Base-by-base conservation (phyloP, 1,140 invertebrate genomes). In the Piezodorus guildinii region DNA sequence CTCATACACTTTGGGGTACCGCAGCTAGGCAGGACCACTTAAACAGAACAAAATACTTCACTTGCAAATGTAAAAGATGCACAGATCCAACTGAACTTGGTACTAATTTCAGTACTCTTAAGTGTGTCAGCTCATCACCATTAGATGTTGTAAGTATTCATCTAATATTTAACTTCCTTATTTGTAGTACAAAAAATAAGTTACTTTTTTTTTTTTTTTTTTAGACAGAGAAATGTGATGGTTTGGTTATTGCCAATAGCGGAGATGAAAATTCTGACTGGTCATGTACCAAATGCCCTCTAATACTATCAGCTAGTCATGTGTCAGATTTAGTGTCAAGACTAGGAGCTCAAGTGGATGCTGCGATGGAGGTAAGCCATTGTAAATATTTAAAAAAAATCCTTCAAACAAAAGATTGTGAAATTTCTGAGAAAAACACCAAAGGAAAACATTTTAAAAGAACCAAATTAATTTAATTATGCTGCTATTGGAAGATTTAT, bases 1-100 rank as follows among this genome's bases (percentile, higher is more conserved):
- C 88, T 1, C 89, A 92, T 71, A 86, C 86, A 4, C 74, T 93
- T 59, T 91, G 88, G 88, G 85, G 87, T 1, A 93, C 89, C 0
- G 82, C 84, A 69, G 81, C 83, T 16, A 78, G 91, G 67, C 78
- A 85, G 63, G 83, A 88, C 68, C 89, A 92, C 79, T 75, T 94
- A 4, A 78, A 79, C 51, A 80, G 85, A 58, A 88, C 85, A 0
- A 93, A 93, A 74, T 91, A 91, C 71, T 92, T 93, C 68, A 73
- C 75, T 5, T 92, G 90, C 65, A 74, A 75, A 63, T 92, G 90
- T 72, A 66, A 76, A 43, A 80, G 90, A 67, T 92, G 90, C 67
- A 72, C 74, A 2, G 88, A 91, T 74, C 83, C 86, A 17, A 88
- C 86, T 0, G 90, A 92, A 73, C 70, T 89, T 9, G 84, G 81